Base-by-base conservation (phyloP, 2,888 invertebrate species). In the Mimachlamys varia region DNA sequence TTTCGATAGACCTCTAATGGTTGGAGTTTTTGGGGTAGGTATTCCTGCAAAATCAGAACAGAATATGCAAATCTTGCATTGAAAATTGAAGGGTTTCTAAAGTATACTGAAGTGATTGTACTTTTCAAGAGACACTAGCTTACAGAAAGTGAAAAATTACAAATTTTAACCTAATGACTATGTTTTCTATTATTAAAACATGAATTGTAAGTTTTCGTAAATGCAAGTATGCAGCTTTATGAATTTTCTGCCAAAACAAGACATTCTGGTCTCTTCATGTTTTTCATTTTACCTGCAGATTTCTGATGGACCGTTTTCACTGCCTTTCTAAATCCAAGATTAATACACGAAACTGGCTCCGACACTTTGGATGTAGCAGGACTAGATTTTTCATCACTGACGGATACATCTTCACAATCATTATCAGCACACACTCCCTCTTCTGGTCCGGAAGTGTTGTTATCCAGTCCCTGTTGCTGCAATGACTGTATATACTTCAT, bases 1-100 rank as follows among this genome's bases (percentile, higher is more conserved):
- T 89, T 91, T 93, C 76, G 91, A 55, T 62, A 49, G 50, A 13
- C 62, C 89, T n/a, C 91, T 92, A n/a, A 33, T 90, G 17, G 87
- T 88, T 44, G 94, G 93, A 62, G 93, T 93, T 90, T 89, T 92
- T 27, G 94, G 93, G 87, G 27, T 92, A 92, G 93, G 88, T 87
- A 91, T 90, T 58, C 49, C 89, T 87, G 27, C 55, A 37, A 88
- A 89, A 37, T 44, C 44, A 44, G 44, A 44, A 44, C 7, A 44
- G 7, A 3, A 7, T 44, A 5, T 44, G 44, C 44, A 44, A 44
- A 44, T 44, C 3, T 44, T 44, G 44, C 7, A 7, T 5, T 44
- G 44, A 44, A 44, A 44, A 44, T 44, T 7, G 4, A 44, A 44
- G 44, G n/a, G n/a, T n/a, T n/a, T 44, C 44, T 7, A 44, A 44